Evolutionary conservation across 2,797 vertebrate species (phyloP).

Genomic region (Myoxocephalus aenaeus): DNA sequence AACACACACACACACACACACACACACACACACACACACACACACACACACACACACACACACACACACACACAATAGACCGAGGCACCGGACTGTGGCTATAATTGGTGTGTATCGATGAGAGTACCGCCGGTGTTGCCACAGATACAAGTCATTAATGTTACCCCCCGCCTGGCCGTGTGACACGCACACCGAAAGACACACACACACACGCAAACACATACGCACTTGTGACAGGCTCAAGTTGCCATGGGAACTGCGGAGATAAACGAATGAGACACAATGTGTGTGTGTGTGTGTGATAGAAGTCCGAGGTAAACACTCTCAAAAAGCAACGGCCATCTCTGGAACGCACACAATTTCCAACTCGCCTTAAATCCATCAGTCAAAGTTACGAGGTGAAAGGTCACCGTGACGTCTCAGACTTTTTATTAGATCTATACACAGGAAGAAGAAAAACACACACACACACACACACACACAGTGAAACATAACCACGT

Average conservation of each 20-base stretch:
- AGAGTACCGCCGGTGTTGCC: constrained; percentile 51
- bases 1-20: background rate
- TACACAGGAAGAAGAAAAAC: background rate
- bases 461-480: background rate
- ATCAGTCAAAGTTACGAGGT: constrained; percentile 18
- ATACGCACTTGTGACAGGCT: constrained; percentile 34
- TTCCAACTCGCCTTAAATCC: constrained; percentile 12
- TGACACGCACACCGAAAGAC: constrained; percentile 24
- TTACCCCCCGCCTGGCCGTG: constrained; percentile 48
- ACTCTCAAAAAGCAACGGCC: constrained; percentile 21
- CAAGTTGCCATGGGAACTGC: constrained; percentile 76
- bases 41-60: constrained; percentile 20
- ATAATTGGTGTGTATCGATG: constrained; percentile 67
- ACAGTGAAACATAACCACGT: constrained; percentile 5
- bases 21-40: constrained; percentile 10
- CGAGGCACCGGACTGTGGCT: constrained; percentile 16
- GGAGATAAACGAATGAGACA: constrained; percentile 67
- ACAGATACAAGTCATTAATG: constrained; percentile 69
- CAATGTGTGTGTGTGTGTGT: constrained; percentile 4
- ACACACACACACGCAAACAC: background rate
- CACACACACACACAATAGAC: constrained; percentile 23
- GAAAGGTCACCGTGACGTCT: background rate
- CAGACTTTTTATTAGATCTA: constrained; percentile 52
- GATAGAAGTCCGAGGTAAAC: constrained; percentile 30
- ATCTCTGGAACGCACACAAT: background rate